phyloP scores from a whole-genome alignment of 1,140 invertebrate species.

The Protaetia brevitarsis region DNA sequence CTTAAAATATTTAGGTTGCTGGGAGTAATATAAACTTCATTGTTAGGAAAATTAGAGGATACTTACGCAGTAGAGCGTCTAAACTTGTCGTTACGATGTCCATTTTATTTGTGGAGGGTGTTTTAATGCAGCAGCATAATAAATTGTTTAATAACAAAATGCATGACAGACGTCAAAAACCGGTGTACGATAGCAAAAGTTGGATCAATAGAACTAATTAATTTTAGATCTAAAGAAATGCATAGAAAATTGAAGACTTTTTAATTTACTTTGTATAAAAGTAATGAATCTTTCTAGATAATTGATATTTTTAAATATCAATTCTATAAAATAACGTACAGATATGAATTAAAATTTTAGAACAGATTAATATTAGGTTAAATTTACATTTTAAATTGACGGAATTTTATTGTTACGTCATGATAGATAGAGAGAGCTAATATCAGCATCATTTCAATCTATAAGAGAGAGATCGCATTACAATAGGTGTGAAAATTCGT shows the following conservation, averaged over 20 bases:
- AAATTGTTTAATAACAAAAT: conserved; percentile 9
- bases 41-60: conserved; percentile 22
- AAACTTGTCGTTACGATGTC: conserved; percentile 56
- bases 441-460: too few relatives aligned
- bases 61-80: conserved; percentile 59
- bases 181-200: not conserved
- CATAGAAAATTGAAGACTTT: too few relatives aligned
- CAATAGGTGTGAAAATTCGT: too few relatives aligned
- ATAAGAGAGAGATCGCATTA: too few relatives aligned
- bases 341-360: too few relatives aligned
- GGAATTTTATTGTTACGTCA: too few relatives aligned
- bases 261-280: too few relatives aligned
- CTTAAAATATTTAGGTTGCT: conserved; percentile 49
- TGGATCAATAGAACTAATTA: not conserved
- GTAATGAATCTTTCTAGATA: not conserved
- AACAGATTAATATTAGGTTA: too few relatives aligned
- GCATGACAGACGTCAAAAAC: conserved; percentile 16
- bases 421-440: too few relatives aligned
- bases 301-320: not conserved
- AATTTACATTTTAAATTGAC: too few relatives aligned
- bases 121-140: conserved; percentile 5
- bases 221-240: not conserved
- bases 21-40: not conserved
- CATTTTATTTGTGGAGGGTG: conserved; percentile 42
- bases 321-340: too few relatives aligned